Conservation (phyloP, 1,140 invertebrate genomes). For the Halotydeus destructor region DNA sequence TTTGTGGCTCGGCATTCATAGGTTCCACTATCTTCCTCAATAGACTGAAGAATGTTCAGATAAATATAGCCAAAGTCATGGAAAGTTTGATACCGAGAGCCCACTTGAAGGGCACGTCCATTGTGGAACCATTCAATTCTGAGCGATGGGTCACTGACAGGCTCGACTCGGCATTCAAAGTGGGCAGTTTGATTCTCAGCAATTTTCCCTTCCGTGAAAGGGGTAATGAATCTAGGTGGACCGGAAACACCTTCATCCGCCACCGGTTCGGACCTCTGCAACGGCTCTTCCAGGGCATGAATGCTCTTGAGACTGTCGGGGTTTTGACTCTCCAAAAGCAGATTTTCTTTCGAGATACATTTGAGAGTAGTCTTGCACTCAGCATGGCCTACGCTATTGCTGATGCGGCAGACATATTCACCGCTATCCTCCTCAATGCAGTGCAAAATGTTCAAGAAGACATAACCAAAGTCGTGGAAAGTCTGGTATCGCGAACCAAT, state of each 20-base stretch:
- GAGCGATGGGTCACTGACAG: slow-evolving; percentile 78
- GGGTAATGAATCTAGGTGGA: slow-evolving; percentile 37
- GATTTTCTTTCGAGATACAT: slow-evolving; percentile 26
- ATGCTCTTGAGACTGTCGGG: slow-evolving; percentile 82
- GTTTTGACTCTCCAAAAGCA: slow-evolving; percentile 81
- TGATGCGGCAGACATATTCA: slow-evolving; percentile 28
- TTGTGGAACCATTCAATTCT: slow-evolving; percentile 88
- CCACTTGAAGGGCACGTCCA: slow-evolving; percentile 57
- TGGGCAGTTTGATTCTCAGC: slow-evolving; percentile 57
- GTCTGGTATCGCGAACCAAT: slow-evolving; percentile 39
- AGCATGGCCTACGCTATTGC: slow-evolving; percentile 29
- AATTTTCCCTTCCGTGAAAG: slow-evolving; percentile 46
- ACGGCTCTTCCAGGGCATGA: slow-evolving; percentile 65
- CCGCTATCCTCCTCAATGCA: slow-evolving; percentile 26
- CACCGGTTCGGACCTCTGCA: slow-evolving; percentile 38
- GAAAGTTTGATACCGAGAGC: slow-evolving; percentile 73
- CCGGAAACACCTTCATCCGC: not conserved
- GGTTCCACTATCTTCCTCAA: slow-evolving; percentile 75
- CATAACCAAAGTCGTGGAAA: slow-evolving; percentile 34
- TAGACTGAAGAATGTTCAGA: slow-evolving; percentile 66
- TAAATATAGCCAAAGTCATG: slow-evolving; percentile 90
- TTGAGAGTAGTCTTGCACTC: slow-evolving; percentile 54
- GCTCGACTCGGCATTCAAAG: slow-evolving; percentile 91
- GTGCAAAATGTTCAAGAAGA: slow-evolving; percentile 32
- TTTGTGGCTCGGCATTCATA: slow-evolving; percentile 31